A percentile compares a stretch with the other conserved stretches of the same genome.
Conservation (phyloP, 2,888 invertebrate genomes). For the Rhodophaea formosa region DNA sequence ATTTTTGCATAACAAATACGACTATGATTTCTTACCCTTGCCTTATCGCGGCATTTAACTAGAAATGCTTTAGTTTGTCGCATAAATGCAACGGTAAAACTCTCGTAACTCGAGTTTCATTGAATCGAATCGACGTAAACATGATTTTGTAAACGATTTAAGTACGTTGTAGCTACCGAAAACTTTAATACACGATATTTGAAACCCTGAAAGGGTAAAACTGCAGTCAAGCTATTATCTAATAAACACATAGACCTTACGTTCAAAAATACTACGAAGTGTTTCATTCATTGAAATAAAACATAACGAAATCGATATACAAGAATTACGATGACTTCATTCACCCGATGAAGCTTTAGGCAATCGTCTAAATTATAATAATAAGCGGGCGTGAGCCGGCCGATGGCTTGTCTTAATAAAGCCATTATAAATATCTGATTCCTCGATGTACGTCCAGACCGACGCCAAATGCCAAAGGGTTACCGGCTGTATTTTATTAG, state of each 20-base stretch:
- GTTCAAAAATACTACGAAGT: too few relatives aligned
- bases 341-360: constrained; percentile 68
- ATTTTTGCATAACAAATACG: constrained; percentile 75
- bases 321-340: constrained; percentile 72
- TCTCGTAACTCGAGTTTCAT: neutral
- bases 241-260: too few relatives aligned
- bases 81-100: constrained; percentile 25
- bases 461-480: constrained; percentile 67
- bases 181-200: too few relatives aligned
- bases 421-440: constrained; percentile 79
- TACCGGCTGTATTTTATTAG: constrained; percentile 53
- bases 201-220: too few relatives aligned
- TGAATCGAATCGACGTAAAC: neutral
- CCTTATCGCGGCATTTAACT: constrained; percentile 50
- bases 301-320: constrained; percentile 41
- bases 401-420: constrained; percentile 76
- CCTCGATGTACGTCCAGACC: constrained; percentile 59
- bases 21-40: constrained; percentile 61
- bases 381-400: constrained; percentile 77
- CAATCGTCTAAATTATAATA: constrained; percentile 80
- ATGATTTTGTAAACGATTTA: neutral
- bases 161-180: neutral
- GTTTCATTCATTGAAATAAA: constrained; percentile 16
- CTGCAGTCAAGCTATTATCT: too few relatives aligned
- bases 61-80: constrained; percentile 40